Evolutionary conservation across 2,797 vertebrate genomes (phyloP).

Genomic region (Lithobates pipiens): DNA sequence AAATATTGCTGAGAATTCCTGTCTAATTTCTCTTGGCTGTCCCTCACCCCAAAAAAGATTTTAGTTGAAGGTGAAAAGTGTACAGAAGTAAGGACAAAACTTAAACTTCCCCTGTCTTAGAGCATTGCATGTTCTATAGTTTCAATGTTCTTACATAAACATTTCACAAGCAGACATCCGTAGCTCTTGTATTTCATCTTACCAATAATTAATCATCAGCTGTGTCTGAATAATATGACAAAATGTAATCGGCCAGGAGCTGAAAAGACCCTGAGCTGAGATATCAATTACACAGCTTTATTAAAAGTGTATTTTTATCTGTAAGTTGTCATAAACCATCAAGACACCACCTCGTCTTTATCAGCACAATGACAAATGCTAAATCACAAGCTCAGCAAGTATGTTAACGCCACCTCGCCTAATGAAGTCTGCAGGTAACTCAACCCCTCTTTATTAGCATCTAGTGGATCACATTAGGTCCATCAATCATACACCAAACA

Average conservation of each 20-base stretch:
- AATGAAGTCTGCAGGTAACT: conserved; percentile 37
- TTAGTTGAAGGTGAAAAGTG: conserved; percentile 59
- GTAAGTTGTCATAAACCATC: conserved; percentile 43
- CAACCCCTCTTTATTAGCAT: conserved; percentile 10
- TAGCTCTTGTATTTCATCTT: conserved; percentile 67
- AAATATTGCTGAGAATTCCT: conserved; percentile 66
- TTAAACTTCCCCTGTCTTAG: conserved; percentile 63
- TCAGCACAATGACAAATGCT: conserved; percentile 37
- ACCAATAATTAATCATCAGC: conserved; percentile 69
- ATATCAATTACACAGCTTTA: conserved; percentile 55
- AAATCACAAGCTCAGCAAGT: conserved; percentile 42
- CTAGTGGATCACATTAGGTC: not conserved
- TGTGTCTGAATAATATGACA: conserved; percentile 68
- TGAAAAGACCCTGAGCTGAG: conserved; percentile 34
- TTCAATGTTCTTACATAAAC: conserved; percentile 65
- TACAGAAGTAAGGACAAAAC: conserved; percentile 66
- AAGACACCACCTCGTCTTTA: conserved; percentile 50
- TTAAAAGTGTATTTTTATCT: conserved; percentile 44
- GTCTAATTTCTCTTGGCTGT: conserved; percentile 65
- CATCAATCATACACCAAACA: not conserved
- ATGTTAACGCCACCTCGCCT: conserved; percentile 53
- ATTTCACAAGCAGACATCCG: conserved; percentile 57
- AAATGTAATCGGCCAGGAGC: conserved; percentile 63
- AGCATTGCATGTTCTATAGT: conserved; percentile 49
- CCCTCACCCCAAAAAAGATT: conserved; percentile 18